These are phyloP conservation scores for Corythornis vintsioides DNA, from an alignment of 2,113 vertebrate species.

Conservation along the genomic window DNA sequence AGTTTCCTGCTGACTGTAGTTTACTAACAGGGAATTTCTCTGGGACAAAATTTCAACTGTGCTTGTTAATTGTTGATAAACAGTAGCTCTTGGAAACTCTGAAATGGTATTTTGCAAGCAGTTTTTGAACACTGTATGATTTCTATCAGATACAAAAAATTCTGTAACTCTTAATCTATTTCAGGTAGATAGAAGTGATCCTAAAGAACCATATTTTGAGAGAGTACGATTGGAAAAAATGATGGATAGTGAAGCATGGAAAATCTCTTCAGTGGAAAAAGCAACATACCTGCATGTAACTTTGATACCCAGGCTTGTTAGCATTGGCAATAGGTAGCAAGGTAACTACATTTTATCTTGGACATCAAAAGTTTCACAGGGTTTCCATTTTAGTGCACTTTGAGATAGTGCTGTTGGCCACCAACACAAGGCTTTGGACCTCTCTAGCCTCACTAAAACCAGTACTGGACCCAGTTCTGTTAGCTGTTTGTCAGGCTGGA, in stretches of 20 bases:
- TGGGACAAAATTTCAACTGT: background rate
- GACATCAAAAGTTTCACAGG: background rate
- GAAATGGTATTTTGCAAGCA: background rate
- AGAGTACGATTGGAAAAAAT: background rate
- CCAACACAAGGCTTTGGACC: background rate
- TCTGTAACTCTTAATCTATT: background rate
- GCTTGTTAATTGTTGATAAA: background rate
- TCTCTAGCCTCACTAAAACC: background rate
- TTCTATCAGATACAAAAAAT: background rate
- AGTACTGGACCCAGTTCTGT: background rate
- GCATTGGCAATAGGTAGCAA: background rate
- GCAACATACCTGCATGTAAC: background rate
- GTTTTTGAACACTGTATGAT: background rate
- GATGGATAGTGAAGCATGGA: background rate
- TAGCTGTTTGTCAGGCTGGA: background rate
- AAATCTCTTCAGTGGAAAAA: background rate
- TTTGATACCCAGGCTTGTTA: background rate
- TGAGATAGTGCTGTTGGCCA: fast-evolving
- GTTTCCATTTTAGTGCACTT: background rate
- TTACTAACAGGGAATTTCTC: background rate
- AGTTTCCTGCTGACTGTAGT: background rate
- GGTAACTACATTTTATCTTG: background rate
- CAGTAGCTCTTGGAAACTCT: background rate
- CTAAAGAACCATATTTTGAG: background rate
- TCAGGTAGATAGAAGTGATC: background rate